Percentiles rank a stretch among this genome's conserved stretches.
Conservation (phyloP, 2,888 invertebrate species). For the Watsonalla cultraria region DNA sequence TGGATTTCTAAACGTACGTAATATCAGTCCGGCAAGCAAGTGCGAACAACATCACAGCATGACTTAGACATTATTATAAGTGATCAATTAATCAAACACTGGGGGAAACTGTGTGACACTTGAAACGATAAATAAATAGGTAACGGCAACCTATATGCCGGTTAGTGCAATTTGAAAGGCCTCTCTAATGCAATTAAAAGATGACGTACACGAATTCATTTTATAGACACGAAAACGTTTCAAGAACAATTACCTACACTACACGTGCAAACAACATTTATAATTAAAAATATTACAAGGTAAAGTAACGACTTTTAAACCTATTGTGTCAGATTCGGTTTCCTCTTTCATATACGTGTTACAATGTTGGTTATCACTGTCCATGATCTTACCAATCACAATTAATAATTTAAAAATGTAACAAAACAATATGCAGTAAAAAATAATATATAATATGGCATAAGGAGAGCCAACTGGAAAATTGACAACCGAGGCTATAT, state of each 20-base stretch:
- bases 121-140: too few relatives aligned
- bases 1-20: too few relatives aligned
- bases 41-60: too few relatives aligned
- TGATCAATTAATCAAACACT: too few relatives aligned
- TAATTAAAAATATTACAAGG: conserved; percentile 11
- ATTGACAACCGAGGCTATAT: neutral
- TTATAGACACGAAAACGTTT: conserved; percentile 21
- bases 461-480: neutral
- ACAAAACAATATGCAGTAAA: neutral
- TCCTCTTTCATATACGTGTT: neutral
- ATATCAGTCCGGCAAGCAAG: too few relatives aligned
- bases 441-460: neutral
- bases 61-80: too few relatives aligned
- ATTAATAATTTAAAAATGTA: neutral
- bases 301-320: conserved; percentile 8
- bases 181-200: conserved; percentile 52
- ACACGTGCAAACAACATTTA: conserved; percentile 1
- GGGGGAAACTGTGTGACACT: too few relatives aligned
- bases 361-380: neutral
- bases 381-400: neutral
- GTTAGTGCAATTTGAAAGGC: conserved; percentile 27
- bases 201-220: conserved; percentile 49
- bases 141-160: too few relatives aligned
- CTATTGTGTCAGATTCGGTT: conserved; percentile 8
- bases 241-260: conserved; percentile 4